Conservation (phyloP, 2,888 invertebrate species). For the Lathronympha strigana region DNA sequence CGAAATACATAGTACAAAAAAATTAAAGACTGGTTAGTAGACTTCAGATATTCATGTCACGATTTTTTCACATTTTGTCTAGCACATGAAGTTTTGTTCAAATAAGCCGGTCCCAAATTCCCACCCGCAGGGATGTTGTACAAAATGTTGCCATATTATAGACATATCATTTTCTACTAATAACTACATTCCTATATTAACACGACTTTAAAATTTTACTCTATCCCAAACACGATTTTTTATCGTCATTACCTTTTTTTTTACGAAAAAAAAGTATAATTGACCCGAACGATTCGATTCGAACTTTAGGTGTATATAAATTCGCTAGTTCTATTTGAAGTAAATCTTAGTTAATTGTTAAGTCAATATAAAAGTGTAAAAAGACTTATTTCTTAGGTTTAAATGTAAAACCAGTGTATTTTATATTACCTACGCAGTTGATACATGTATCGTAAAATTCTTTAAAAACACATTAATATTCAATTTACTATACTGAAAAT, state of each 20-base stretch:
- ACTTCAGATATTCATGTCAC: background rate
- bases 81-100: background rate
- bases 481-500: background rate
- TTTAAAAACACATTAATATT: background rate
- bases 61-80: background rate
- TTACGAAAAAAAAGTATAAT: slow-evolving; percentile 17
- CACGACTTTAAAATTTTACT: slow-evolving; percentile 47
- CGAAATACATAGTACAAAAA: background rate
- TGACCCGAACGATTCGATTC: slow-evolving; percentile 34
- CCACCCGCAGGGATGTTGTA: slow-evolving; percentile 49
- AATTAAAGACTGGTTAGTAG: too few relatives aligned
- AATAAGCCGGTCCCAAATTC: background rate
- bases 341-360: slow-evolving; percentile 59
- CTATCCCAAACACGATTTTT: slow-evolving; percentile 49
- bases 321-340: slow-evolving; percentile 59
- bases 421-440: slow-evolving; percentile 31
- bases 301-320: slow-evolving; percentile 46
- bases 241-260: slow-evolving; percentile 31
- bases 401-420: slow-evolving; percentile 50
- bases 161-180: slow-evolving; percentile 76
- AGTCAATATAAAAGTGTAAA: slow-evolving; percentile 62
- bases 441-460: slow-evolving; percentile 21
- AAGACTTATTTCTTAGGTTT: slow-evolving; percentile 74
- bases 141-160: slow-evolving; percentile 75
- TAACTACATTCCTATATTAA: slow-evolving; percentile 64